phyloP scores from a whole-genome alignment of 2,888 invertebrate genomes.

The Cantharis rufa region DNA sequence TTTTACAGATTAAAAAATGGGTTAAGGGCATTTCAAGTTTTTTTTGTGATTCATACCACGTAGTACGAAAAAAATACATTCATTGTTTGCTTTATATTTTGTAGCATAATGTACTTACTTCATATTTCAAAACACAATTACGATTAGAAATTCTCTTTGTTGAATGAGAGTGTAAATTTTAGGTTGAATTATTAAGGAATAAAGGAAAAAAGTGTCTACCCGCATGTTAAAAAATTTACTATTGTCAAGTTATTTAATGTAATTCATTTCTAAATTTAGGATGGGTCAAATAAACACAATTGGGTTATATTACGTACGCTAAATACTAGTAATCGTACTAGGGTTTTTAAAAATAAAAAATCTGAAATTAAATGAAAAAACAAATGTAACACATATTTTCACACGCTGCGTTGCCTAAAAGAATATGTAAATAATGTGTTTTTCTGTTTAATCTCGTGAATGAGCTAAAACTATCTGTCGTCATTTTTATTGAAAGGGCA shows the following conservation, averaged over 20 bases:
- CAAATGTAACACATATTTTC: not conserved
- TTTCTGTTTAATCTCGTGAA: not conserved
- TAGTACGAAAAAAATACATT: not conserved
- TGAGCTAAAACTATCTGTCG: not conserved
- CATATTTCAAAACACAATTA: not conserved
- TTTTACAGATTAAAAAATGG: not conserved
- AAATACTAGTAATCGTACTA: not conserved
- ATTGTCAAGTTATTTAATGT: not conserved
- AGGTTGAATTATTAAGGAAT: not conserved
- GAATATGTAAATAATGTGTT: not conserved
- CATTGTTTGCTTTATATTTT: not conserved
- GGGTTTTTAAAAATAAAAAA: not conserved
- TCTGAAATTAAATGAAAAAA: not conserved
- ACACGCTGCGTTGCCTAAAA: not conserved
- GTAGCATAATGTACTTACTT: not conserved
- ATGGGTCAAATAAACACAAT: not conserved
- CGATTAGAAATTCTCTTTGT: not conserved
- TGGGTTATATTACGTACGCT: not conserved
- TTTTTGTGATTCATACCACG: not conserved
- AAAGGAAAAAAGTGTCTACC: not conserved
- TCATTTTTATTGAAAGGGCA: constrained; percentile 49
- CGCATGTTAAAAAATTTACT: not conserved
- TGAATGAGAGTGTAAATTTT: not conserved
- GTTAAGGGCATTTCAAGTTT: not conserved
- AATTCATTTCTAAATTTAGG: not conserved